Base-by-base conservation (phyloP, 2,888 invertebrate species). In the Nymphalis polychloros region DNA sequence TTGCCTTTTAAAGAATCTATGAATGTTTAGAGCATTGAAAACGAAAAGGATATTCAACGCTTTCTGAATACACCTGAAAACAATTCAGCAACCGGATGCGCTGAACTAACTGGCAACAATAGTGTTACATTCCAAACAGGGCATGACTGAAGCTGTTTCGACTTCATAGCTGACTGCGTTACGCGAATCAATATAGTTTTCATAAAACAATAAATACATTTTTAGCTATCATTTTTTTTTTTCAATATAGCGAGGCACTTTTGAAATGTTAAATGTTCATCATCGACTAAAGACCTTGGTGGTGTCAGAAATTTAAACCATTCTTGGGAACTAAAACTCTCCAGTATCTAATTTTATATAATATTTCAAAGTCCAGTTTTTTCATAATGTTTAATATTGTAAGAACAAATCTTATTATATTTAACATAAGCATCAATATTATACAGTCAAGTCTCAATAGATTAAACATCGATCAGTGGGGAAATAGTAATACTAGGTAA, bases 51-150 rank as follows among this genome's bases (percentile, higher is more conserved):
- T 83, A 80, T 79, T 77, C 74, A 70, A 78, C 80, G 79, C 79
- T 76, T 77, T 72, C 71, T 79, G 80, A 84, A 84, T 84, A 83
- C 84, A 86, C 79, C 81, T 81, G 82, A 85, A 86, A 88, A 88
- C 86, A 87, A 88, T 87, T 85, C 83, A 78, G 75, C 75, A 84
- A 76, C 77, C 81, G 76, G 79, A 78, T 79, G 81, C 82, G 78
- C 81, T 81, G 82, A 80, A 83, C 81, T 81, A 84, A 84, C 81
- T 80, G 75, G 75, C 74, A 72, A 79, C 80, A 78, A 76, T 78
- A 81, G 78, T 80, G 80, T 81, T 79, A 83, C 85, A 82, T 86
- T 84, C 81, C 81, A 76, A 78, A 78, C 80, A 76, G 78, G 77
- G 77, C 78, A 78, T 81, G 80, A 81, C 82, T 83, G 84, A 86